Evolutionary conservation across 2,113 vertebrate species (phyloP), one percentile per base, ranked within the genome.

Genomic region (Nematolebias whitei): DNA sequence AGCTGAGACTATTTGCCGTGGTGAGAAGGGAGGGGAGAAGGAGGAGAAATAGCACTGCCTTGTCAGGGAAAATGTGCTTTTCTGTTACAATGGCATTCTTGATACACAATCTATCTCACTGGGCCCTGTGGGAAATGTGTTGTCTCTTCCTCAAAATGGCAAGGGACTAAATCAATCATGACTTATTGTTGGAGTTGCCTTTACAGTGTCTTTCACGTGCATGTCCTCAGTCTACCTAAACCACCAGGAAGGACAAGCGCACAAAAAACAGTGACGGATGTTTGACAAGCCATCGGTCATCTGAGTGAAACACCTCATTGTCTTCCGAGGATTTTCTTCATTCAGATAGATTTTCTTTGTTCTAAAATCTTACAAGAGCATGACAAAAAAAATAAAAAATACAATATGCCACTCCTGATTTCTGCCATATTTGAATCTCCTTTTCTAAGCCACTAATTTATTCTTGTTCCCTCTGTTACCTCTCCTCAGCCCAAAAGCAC

Each of bases 121-220:
- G 12, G 59, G 57, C 64, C 76, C 87, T 39, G 68, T 83, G 71
- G 84, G 84, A 79, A 82, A 82, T 71, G 50, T 78, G 80, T 82
- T 83, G 82, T 81, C 63, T 84, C 74, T 75, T 80, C 63, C 68
- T 64, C 78, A 70, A 79, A 76, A 62, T 72, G 82, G 74, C 83
- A 86, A 82, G 75, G 82, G 86, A 88, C 78, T 82, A 69, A 90
- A 88, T 87, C 87, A 86, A 88, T 89, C 87, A 88, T 79, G 80
- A 85, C 76, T 87, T 83, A 84, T 88, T 87, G 87, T 85, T 83
- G 78, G 81, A 80, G 76, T 77, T 70, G 84, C 73, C 74, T 85
- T 77, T 84, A 87, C 82, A 75, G 77, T 85, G 81, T 87, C 81
- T 85, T 71, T 84, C 56, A 74, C 69, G 50, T 79, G 69, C 70